Evolutionary conservation across 2,797 vertebrate genomes (phyloP).

Genomic region (Hozukius guyotensis): DNA sequence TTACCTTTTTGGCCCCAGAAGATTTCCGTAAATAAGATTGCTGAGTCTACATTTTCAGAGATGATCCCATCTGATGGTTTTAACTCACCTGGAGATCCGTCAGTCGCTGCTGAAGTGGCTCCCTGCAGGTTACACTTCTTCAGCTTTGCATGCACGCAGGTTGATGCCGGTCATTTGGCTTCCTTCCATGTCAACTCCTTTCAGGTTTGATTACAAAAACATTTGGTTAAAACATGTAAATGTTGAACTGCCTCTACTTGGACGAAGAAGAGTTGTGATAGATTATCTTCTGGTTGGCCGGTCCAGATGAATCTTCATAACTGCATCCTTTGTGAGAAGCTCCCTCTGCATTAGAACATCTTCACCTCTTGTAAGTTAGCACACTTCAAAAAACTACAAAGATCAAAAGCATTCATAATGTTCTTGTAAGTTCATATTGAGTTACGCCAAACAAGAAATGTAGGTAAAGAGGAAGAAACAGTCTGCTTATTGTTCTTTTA

Average conservation of each 20-base stretch:
- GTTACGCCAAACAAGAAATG: neutral
- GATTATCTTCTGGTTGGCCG: conserved; percentile 96
- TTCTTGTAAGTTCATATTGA: neutral
- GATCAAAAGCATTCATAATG: neutral
- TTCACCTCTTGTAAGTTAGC: conserved; percentile 97
- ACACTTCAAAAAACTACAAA: conserved; percentile 79
- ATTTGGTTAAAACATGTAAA: neutral
- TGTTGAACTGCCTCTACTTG: neutral
- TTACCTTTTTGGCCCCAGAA: neutral
- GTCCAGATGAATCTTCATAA: conserved; percentile 96
- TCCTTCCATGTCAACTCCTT: conserved; percentile 98
- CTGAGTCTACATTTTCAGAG: conserved; percentile 15
- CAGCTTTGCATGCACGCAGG: conserved; percentile 85
- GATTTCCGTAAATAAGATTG: neutral
- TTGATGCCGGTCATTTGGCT: conserved; percentile 90
- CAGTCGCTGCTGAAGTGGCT: conserved; percentile 95
- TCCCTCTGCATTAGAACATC: conserved; percentile 96
- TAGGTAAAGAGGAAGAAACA: neutral
- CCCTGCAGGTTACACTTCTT: conserved; percentile 97
- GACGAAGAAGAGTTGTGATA: neutral
- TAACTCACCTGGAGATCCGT: conserved; percentile 88
- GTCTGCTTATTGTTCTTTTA: neutral
- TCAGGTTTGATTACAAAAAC: conserved; percentile 86
- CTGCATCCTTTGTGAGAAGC: conserved; percentile 96
- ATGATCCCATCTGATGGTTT: conserved; percentile 40